Evolutionary conservation across 2,888 invertebrate genomes (phyloP), one percentile per base, ranked within the genome.

Genomic region (Acholoe squamosa): DNA sequence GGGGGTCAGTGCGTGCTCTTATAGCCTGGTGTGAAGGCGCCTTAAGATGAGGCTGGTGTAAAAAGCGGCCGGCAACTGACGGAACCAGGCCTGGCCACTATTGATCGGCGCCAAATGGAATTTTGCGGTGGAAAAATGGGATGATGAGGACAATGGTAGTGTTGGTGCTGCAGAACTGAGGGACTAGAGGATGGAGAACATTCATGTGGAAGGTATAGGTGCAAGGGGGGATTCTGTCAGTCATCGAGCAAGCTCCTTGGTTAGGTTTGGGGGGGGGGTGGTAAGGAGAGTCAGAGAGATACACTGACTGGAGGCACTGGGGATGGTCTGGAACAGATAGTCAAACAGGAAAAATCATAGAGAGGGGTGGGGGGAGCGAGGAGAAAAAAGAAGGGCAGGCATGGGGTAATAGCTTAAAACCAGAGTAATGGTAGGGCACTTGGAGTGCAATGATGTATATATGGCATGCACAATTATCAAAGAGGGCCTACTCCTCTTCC

Each of bases 81-180:
- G 61, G 61, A 61, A 19, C 61, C 61, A 61, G 19, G 61, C 61
- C 28, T 25, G 76, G 31, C 28, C 28, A 76, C 28, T 80, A 80
- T 80, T 80, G 80, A 80, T 80, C 80, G 43, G 34, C 80, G 80
- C 80, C 80, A 80, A 80, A 80, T 80, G 80, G 80, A 80, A 80
- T 33, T 80, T 43, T 43, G 33, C 80, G 43, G 80, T 80, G 43
- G 80, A 80, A 80, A 80, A 80, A 80, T 80, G 80, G 10, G 80
- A 80, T 80, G 80, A 80, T 43, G 80, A 80, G 80, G 80, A 80
- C 80, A 80, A 80, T 80, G 80, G 80, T 80, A 0, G 33, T 33
- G 80, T 80, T 34, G 80, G 43, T 33, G 5, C 80, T 33, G 10
- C 80, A 25, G 80, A 22, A 43, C 34, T 14, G 43, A 34, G 80